Conservation (phyloP, 2,888 invertebrate genomes). For the Oeneis ivallda region DNA sequence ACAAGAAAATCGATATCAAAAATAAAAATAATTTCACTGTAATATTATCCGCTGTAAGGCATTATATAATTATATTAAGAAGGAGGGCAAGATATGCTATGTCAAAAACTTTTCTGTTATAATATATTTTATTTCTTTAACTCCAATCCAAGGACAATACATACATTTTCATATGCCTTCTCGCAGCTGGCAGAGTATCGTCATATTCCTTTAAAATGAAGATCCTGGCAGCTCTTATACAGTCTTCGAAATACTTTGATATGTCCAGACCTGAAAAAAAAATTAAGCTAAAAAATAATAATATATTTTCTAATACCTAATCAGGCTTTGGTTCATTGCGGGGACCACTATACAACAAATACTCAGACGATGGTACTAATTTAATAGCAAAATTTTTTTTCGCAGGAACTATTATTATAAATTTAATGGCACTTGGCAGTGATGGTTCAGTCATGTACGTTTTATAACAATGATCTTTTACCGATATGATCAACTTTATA, state of each 20-base stretch:
- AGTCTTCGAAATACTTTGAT: constrained; percentile 90
- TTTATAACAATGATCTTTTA: constrained; percentile 39
- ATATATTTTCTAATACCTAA: neutral
- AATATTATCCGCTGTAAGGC: no score
- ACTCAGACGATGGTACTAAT: no score
- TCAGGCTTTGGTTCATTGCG: no score
- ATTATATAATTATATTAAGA: no score
- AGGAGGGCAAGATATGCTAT: no score
- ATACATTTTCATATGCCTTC: constrained; percentile 90
- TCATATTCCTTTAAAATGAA: constrained; percentile 92
- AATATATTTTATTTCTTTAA: no score
- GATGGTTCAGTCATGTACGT: no score
- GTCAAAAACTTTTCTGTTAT: neutral
- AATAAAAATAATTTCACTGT: no score
- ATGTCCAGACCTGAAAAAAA: constrained; percentile 84
- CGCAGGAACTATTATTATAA: no score
- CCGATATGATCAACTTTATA: constrained; percentile 87
- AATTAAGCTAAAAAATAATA: neutral
- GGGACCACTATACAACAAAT: no score
- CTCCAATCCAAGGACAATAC: constrained; percentile 49
- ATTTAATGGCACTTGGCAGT: no score
- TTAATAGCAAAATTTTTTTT: neutral
- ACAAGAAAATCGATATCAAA: no score
- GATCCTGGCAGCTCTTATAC: constrained; percentile 89
- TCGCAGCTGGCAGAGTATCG: constrained; percentile 89